These are phyloP conservation scores for Drosophila cognata DNA, from an alignment of 2,888 invertebrate genomes.

Conservation along the genomic window DNA sequence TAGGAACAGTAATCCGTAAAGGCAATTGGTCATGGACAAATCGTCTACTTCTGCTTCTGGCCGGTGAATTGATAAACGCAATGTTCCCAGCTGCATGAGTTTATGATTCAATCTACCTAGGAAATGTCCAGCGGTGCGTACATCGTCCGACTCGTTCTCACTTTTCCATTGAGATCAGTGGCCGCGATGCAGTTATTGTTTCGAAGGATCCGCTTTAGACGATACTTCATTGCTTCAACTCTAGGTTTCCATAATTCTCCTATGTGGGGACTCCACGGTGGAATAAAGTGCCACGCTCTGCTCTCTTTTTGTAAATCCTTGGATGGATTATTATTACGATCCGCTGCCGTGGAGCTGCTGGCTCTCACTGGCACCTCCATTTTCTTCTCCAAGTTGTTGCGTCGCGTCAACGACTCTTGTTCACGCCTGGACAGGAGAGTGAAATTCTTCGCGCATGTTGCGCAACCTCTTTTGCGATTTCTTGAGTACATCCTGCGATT, in stretches of 20 bases:
- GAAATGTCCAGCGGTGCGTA: too few relatives aligned
- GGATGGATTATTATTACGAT: neutral
- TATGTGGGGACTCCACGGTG: neutral
- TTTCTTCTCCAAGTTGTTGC: conserved; percentile 91
- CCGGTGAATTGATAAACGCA: neutral
- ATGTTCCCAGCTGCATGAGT: neutral
- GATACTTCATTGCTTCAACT: too few relatives aligned
- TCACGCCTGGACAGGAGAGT: conserved; percentile 89
- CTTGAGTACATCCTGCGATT: conserved; percentile 91
- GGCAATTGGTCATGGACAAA: neutral
- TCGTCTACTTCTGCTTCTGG: neutral
- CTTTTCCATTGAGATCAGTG: too few relatives aligned
- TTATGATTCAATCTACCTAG: too few relatives aligned
- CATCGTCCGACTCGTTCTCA: too few relatives aligned
- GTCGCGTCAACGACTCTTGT: conserved; percentile 90
- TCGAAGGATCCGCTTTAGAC: too few relatives aligned
- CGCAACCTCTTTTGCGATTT: conserved; percentile 90
- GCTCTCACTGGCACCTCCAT: conserved; percentile 86
- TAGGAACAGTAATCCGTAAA: neutral
- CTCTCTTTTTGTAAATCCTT: neutral
- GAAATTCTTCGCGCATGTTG: conserved; percentile 92
- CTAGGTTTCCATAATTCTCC: neutral
- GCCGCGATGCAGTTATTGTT: too few relatives aligned
- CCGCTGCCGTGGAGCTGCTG: too few relatives aligned
- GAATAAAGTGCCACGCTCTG: neutral